Conservation (phyloP, 2,888 invertebrate species). For the Mesorhabditis belari region DNA sequence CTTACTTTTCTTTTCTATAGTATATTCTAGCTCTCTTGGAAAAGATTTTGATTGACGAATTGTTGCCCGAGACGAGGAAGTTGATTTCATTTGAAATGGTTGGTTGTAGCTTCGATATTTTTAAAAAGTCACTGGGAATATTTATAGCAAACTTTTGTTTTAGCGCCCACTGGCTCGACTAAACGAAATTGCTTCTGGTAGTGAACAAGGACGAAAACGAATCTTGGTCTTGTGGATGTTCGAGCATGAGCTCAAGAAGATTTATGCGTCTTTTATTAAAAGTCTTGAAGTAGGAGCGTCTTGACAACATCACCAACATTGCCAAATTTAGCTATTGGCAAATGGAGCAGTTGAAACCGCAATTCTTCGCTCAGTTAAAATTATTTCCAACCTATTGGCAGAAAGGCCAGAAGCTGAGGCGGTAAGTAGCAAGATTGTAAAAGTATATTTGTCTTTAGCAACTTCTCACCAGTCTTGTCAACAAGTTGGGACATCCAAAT, state of each 20-base stretch:
- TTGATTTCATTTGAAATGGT: slow-evolving; percentile 61
- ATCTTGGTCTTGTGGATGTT: slow-evolving; percentile 69
- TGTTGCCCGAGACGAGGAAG: slow-evolving; percentile 63
- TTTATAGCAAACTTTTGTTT: slow-evolving; percentile 71
- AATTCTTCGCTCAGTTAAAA: slow-evolving; percentile 71
- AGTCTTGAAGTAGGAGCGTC: slow-evolving; percentile 65
- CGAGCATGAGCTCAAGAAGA: slow-evolving; percentile 77
- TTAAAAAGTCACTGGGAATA: slow-evolving; percentile 2
- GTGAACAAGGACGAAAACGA: slow-evolving; percentile 57
- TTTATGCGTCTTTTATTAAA: slow-evolving; percentile 68
- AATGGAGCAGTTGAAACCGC: slow-evolving; percentile 74
- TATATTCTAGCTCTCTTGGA: slow-evolving; percentile 67
- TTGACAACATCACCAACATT: slow-evolving; percentile 57
- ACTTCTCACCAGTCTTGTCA: slow-evolving; percentile 74
- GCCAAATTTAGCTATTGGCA: slow-evolving; percentile 58
- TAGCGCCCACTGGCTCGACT: slow-evolving; percentile 55
- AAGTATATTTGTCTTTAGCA: slow-evolving; percentile 32
- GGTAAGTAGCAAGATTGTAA: too few relatives aligned
- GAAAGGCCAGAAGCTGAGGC: slow-evolving; percentile 78
- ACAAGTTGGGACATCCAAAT: slow-evolving; percentile 89
- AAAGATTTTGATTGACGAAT: slow-evolving; percentile 70
- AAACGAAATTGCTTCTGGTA: slow-evolving; percentile 60
- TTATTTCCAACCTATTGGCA: slow-evolving; percentile 69
- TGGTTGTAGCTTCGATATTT: not conserved
- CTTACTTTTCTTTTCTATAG: too few relatives aligned